These are phyloP conservation scores for Gymnorhina tibicen DNA, from an alignment of 2,113 vertebrate genomes.

Conservation along the genomic window DNA sequence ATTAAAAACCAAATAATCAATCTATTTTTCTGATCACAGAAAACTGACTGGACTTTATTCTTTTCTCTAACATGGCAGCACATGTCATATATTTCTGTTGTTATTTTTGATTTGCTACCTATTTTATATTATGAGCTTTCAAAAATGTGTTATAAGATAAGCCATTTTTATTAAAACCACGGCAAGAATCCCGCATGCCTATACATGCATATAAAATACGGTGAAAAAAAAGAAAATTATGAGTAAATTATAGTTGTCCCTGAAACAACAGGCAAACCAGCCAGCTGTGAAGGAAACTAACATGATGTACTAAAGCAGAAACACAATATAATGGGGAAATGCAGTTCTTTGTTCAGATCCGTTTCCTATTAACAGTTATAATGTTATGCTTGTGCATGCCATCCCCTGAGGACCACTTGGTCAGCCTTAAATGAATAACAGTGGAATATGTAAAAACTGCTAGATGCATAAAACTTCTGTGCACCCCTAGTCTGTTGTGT, in stretches of 20 bases:
- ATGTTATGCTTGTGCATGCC: conserved; percentile 61
- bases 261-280: conserved; percentile 52
- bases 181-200: not conserved
- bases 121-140: not conserved
- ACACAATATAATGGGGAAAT: conserved; percentile 71
- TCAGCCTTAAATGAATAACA: conserved; percentile 62
- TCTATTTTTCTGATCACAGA: not conserved
- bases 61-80: not conserved
- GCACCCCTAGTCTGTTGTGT: conserved; percentile 23
- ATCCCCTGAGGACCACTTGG: conserved; percentile 62
- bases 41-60: not conserved
- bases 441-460: conserved; percentile 60
- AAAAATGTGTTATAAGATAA: not conserved
- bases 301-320: conserved; percentile 69
- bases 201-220: not conserved
- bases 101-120: not conserved
- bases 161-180: not conserved
- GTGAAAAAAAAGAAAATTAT: conserved; percentile 20
- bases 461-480: conserved; percentile 52
- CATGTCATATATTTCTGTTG: not conserved
- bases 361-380: conserved; percentile 74
- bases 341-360: conserved; percentile 73
- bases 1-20: not conserved
- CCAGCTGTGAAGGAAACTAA: conserved; percentile 75
- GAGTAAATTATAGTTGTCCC: conserved; percentile 43